phyloP scores from a whole-genome alignment of 2,797 vertebrate species.

The Microctenopoma lineatum region DNA sequence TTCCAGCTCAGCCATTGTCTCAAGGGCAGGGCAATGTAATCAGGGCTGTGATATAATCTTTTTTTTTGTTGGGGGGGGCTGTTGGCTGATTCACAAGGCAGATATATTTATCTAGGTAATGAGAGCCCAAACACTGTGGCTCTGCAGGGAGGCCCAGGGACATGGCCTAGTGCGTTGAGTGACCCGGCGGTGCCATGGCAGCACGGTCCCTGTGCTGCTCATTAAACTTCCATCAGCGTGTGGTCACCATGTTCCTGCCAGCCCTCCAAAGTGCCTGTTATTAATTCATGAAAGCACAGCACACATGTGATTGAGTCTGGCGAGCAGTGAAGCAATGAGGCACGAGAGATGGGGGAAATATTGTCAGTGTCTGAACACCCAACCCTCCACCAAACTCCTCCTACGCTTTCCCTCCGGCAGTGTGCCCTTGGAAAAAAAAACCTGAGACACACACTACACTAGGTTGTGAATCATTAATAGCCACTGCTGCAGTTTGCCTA shows the following conservation, averaged over 20 bases:
- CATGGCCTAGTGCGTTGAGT: slow-evolving; percentile 72
- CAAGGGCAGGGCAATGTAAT: slow-evolving; percentile 81
- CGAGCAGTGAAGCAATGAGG: slow-evolving; percentile 87
- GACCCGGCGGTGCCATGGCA: slow-evolving; percentile 77
- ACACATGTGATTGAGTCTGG: slow-evolving; percentile 90
- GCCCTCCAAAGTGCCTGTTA: slow-evolving; percentile 90
- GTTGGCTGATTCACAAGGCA: slow-evolving; percentile 77
- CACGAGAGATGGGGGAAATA: slow-evolving; percentile 76
- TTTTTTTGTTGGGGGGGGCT: slow-evolving; percentile 52
- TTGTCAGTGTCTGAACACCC: slow-evolving; percentile 79
- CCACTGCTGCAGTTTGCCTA: slow-evolving; percentile 83
- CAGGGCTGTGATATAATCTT: slow-evolving; percentile 83
- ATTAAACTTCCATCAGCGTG: slow-evolving; percentile 91
- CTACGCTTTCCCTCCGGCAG: slow-evolving; percentile 70
- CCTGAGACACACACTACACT: slow-evolving; percentile 63
- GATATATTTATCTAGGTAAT: slow-evolving; percentile 84
- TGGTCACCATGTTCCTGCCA: slow-evolving; percentile 87
- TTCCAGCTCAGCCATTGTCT: slow-evolving; percentile 75
- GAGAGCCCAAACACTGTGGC: slow-evolving; percentile 82
- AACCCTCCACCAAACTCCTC: slow-evolving; percentile 65
- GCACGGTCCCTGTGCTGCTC: slow-evolving; percentile 85
- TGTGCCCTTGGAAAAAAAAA: slow-evolving; percentile 68
- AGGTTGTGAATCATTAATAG: slow-evolving; percentile 92
- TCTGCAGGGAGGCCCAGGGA: slow-evolving; percentile 75
- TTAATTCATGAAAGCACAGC: slow-evolving; percentile 95